These are phyloP conservation scores for Echiichthys vipera DNA, from an alignment of 2,797 vertebrate genomes.

Conservation along the genomic window DNA sequence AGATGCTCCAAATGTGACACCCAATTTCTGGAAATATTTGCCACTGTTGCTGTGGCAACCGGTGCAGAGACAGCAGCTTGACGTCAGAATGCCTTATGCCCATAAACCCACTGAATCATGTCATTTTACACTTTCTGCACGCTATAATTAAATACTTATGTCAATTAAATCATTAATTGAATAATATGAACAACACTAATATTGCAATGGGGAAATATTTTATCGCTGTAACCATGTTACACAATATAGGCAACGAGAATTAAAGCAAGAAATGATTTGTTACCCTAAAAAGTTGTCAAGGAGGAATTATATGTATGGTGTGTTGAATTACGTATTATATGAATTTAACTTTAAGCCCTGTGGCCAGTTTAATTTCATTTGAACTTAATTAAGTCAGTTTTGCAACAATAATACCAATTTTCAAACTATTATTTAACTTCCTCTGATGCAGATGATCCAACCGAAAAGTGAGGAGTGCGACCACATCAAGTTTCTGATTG, in stretches of 20 bases:
- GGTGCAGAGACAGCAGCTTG: constrained; percentile 75
- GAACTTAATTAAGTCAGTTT: background rate
- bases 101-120: constrained; percentile 77
- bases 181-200: constrained; percentile 14
- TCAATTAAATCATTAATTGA: constrained; percentile 23
- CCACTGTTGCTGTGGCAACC: constrained; percentile 85
- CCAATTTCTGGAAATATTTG: constrained; percentile 86
- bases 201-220: background rate
- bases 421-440: background rate
- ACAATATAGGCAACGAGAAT: background rate
- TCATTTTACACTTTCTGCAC: constrained; percentile 49
- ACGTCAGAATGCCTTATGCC: constrained; percentile 78
- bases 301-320: too few relatives aligned
- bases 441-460: constrained; percentile 90
- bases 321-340: too few relatives aligned
- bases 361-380: background rate
- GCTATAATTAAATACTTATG: constrained; percentile 35
- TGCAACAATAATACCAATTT: background rate
- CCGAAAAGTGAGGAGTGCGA: constrained; percentile 97
- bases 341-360: too few relatives aligned
- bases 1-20: constrained; percentile 83
- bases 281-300: too few relatives aligned
- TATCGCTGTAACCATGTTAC: background rate
- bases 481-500: constrained; percentile 98
- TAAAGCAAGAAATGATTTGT: too few relatives aligned